phyloP scores from a whole-genome alignment of 2,888 invertebrate species.

The Metacarcinus magister region DNA sequence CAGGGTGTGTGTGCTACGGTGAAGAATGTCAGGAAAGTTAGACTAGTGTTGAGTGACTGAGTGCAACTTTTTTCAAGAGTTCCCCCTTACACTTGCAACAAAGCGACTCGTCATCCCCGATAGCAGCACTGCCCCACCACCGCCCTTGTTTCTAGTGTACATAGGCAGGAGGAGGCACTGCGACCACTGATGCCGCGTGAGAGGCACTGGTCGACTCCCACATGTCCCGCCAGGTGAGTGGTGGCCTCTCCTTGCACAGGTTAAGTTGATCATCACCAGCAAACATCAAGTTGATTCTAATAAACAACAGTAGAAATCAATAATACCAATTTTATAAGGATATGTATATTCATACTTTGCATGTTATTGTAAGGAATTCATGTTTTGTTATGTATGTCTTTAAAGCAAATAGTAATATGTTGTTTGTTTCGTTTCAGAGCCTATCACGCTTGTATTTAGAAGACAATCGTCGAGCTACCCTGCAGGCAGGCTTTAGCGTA shows the following conservation, averaged over 20 bases:
- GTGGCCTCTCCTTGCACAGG: background rate
- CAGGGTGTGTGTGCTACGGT: conserved; percentile 67
- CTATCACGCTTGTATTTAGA: conserved; percentile 79
- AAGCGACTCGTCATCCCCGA: conserved; percentile 43
- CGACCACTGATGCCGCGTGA: conserved; percentile 75
- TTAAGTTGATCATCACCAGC: background rate
- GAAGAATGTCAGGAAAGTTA: conserved; percentile 67
- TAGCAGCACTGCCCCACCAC: conserved; percentile 60
- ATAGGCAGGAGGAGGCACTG: conserved; percentile 73
- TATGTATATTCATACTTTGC: background rate
- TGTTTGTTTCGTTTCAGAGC: conserved; percentile 60
- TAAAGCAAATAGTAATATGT: background rate
- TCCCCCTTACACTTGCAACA: conserved; percentile 72
- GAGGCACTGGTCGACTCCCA: conserved; percentile 67
- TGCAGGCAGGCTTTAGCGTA: conserved; percentile 79
- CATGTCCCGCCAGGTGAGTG: conserved; percentile 70
- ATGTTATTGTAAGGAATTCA: background rate
- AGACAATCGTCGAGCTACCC: conserved; percentile 79
- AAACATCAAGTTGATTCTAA: background rate
- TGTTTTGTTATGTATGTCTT: background rate
- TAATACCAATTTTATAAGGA: background rate
- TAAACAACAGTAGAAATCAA: background rate
- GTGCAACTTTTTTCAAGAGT: conserved; percentile 73
- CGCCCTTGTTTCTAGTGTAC: conserved; percentile 75
- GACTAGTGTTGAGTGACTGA: conserved; percentile 75